phyloP scores from a whole-genome alignment of 2,797 vertebrate species.

The Eospalax fontanierii region DNA sequence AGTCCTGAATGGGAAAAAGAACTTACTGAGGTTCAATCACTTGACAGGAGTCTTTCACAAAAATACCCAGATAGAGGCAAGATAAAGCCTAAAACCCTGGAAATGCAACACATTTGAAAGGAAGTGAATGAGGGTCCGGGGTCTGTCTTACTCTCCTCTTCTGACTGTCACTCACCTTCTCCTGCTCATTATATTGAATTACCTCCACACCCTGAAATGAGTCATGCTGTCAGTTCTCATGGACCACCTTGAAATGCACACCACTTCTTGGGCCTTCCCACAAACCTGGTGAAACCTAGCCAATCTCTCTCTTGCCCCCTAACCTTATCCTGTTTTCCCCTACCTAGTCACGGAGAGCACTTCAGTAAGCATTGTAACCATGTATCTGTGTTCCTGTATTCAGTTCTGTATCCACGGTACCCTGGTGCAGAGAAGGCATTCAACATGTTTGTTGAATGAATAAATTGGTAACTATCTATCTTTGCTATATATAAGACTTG shows the following conservation, averaged over 20 bases:
- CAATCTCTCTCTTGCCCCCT: not conserved
- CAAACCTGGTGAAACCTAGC: not conserved
- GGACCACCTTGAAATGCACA: not conserved
- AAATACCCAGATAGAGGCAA: rapidly evolving
- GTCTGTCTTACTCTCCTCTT: not conserved
- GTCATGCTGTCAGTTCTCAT: not conserved
- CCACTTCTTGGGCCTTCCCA: too few relatives aligned
- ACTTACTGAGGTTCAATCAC: not conserved
- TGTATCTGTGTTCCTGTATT: too few relatives aligned
- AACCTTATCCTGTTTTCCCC: not conserved
- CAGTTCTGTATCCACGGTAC: not conserved
- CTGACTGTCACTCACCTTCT: not conserved
- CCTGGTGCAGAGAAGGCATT: not conserved
- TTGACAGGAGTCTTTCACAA: not conserved
- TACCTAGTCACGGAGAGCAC: not conserved
- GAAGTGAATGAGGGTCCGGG: not conserved
- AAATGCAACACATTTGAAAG: not conserved
- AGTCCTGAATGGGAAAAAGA: not conserved
- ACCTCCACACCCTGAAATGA: not conserved
- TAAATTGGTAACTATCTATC: not conserved
- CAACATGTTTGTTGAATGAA: not conserved
- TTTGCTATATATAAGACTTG: not conserved
- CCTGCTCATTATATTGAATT: not conserved
- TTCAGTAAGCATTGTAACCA: not conserved
- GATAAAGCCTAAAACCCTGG: not conserved